A percentile compares a stretch with the other conserved stretches of the same genome.
Evolutionary conservation across 2,797 vertebrate species (phyloP).

Genomic region (Rhinichthys osculus): DNA sequence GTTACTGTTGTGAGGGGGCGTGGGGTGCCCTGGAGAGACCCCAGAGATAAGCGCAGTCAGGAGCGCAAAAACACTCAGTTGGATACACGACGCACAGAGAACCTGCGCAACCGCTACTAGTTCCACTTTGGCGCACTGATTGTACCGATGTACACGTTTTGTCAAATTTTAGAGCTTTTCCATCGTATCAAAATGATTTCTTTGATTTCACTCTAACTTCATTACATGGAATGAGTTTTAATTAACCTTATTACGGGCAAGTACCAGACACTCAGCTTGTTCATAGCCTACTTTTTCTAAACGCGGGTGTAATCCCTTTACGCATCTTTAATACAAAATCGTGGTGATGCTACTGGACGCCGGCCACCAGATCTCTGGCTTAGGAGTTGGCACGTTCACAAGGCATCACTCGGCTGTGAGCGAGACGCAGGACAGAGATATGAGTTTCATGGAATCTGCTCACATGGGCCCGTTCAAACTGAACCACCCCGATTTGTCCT

Average conservation of each 20-base stretch:
- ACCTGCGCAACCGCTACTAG: neutral
- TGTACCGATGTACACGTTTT: slow-evolving; percentile 1
- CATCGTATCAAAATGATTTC: slow-evolving; percentile 34
- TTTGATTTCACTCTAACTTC: slow-evolving; percentile 29
- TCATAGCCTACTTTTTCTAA: slow-evolving; percentile 5
- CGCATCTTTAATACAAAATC: slow-evolving; percentile 32
- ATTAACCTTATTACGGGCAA: neutral
- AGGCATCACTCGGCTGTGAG: slow-evolving; percentile 78
- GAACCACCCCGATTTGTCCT: slow-evolving; percentile 83
- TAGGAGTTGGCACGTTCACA: slow-evolving; percentile 83
- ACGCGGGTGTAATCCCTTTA: slow-evolving; percentile 20
- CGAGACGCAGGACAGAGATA: slow-evolving; percentile 86
- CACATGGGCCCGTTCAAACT: slow-evolving; percentile 89
- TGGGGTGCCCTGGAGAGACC: slow-evolving; percentile 66
- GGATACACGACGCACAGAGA: slow-evolving; percentile 32
- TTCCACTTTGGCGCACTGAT: slow-evolving; percentile 3
- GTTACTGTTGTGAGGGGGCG: slow-evolving; percentile 75
- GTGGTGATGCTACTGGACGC: slow-evolving; percentile 84
- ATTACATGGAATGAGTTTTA: slow-evolving; percentile 24
- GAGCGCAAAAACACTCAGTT: slow-evolving; percentile 50
- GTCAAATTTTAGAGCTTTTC: neutral
- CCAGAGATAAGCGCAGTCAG: slow-evolving; percentile 54
- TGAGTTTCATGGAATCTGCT: slow-evolving; percentile 85
- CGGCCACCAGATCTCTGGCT: slow-evolving; percentile 84
- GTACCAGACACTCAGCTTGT: slow-evolving; percentile 18